Base-by-base conservation (phyloP, 2,888 invertebrate genomes). In the Pteria penguin region DNA sequence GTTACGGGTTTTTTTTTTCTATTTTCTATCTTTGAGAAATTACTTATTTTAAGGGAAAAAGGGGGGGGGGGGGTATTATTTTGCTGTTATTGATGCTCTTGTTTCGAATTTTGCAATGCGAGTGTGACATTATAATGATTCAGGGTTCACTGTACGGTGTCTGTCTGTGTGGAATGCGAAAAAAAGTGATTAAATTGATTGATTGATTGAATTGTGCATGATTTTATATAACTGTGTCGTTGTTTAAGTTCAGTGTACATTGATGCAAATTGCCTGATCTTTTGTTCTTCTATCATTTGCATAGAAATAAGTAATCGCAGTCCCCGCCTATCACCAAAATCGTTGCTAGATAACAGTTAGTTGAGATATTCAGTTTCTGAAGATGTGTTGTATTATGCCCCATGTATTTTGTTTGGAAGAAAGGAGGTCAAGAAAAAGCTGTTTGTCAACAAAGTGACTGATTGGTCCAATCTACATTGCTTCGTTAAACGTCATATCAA, bases 311-410 rank as follows among this genome's bases (percentile, higher is more conserved):
- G 67, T 5, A 65, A 14, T 45, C 65, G 45, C 18, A 24, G 55
- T 26, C 54, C 55, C n/a, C 54, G 54, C 31, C 24, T 67, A 22
- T 54, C 67, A n/a, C 11, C 67, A 29, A 69, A 69, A 33, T 69
- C 58, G 69, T 31, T 69, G 31, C 18, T 58, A 24, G 69, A 4
- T 33, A 22, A 69, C 31, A 31, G 29, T 33, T 58, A 60, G 69
- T n/a, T 69, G 33, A 27, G 69, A 26, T 69, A 69, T 24, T 58
- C 33, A n/a, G 58, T 58, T 33, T 24, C n/a, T 31, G 36, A 58
- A 5, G 69, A 69, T 58, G 69, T 60, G 3, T 2, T 69, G 11
- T 69, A 69, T 29, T 69, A 60, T 58, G 69, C 24, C 31, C 69
- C 58, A 11, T 69, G 58, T 58, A 29, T 68, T 54, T 45, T 67